Evolutionary conservation across 2,113 vertebrate genomes (phyloP), one percentile per base, ranked within the genome.

Genomic region (Clinocottus analis): DNA sequence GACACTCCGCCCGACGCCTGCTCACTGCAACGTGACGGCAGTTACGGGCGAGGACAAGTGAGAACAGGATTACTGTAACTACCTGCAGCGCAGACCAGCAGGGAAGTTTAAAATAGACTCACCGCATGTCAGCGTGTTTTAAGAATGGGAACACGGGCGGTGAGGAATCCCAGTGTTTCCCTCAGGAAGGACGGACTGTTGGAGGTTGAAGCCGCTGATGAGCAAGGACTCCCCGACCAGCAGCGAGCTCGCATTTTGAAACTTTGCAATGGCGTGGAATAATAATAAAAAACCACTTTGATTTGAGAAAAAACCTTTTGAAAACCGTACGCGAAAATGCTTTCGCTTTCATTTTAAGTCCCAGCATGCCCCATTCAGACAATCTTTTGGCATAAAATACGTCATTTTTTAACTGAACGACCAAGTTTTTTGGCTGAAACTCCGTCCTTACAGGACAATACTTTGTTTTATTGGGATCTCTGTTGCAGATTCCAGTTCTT

Each of bases 11-110:
- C 23, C n/a, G 17, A n/a, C 29, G 37, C 29, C n/a, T n/a, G n/a
- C n/a, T 53, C 5, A 31, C 13, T 2, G 2, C 37, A 56, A 49
- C 31, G 27, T 33, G 64, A 68, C 35, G 39, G 62, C 27, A 27
- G 47, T 76, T 33, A 31, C 6, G 13, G 11, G 56, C 31, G 31
- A 80, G 47, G 70, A 43, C 79, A 31, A 76, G 76, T 33, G 29
- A 23, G 35, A 67, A 65, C 51, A 81, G 1, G 71, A 45, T 58
- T 68, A 64, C 65, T 47, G 58, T 25, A 66, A 47, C 21, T 21
- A 63, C 60, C 67, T 58, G 0, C 12, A 70, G 72, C 62, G n/a
- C 17, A 43, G n/a, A 61, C 16, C 9, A 51, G 43, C 51, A 23
- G 23, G 21, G 27, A 58, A 10, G 64, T 41, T 71, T 64, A 41